These are phyloP conservation scores for Dissostichus mawsoni DNA, from an alignment of 2,113 vertebrate genomes.

Conservation along the genomic window DNA sequence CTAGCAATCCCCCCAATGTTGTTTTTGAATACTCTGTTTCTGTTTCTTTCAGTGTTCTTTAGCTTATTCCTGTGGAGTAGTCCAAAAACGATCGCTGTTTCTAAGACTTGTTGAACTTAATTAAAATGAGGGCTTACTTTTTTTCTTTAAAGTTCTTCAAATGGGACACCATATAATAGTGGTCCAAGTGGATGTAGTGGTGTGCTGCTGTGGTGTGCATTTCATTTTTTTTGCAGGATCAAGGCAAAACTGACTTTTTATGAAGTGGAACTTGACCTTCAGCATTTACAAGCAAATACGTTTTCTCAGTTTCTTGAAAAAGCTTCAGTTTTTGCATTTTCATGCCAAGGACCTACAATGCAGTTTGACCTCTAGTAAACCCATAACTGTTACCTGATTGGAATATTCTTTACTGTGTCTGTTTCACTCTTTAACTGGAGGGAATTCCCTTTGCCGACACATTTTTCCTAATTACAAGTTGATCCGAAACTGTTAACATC, in stretches of 20 bases:
- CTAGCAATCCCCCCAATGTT: not conserved
- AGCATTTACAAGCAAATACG: constrained; percentile 11
- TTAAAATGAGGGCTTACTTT: constrained; percentile 12
- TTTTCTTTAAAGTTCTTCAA: constrained; percentile 27
- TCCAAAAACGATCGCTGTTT: not conserved
- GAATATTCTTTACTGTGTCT: not conserved
- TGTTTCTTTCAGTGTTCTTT: not conserved
- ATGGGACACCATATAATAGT: constrained; percentile 5
- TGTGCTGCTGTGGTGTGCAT: constrained; percentile 20
- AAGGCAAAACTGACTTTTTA: constrained; percentile 13
- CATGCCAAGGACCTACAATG: constrained; percentile 4
- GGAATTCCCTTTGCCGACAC: not conserved
- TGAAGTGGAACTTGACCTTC: constrained; percentile 28
- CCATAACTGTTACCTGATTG: not conserved
- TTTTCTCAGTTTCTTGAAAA: constrained; percentile 17
- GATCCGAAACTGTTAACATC: not conserved
- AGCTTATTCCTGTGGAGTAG: constrained; percentile 8
- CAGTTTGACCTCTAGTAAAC: constrained; percentile 3
- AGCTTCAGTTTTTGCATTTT: not conserved
- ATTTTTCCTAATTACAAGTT: constrained; percentile 14
- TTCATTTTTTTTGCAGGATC: constrained; percentile 40
- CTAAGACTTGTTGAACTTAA: constrained; percentile 1
- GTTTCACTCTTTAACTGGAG: not conserved
- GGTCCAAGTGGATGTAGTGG: constrained; percentile 24
- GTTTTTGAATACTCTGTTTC: not conserved